phyloP scores from a whole-genome alignment of 2,888 invertebrate genomes.

The Perithous albicinctus region DNA sequence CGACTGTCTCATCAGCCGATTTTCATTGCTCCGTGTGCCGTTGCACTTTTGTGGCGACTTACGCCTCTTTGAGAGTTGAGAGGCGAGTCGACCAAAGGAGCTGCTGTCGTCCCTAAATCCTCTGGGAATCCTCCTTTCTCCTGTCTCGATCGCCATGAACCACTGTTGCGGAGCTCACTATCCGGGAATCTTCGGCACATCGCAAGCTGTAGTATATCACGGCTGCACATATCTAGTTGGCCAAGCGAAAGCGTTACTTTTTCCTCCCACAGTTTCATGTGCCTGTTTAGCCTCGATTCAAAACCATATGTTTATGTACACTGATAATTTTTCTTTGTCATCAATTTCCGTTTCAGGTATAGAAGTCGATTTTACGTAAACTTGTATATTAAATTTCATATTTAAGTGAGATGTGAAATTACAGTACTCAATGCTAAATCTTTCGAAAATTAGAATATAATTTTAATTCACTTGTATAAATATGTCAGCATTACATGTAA shows the following conservation, averaged over 20 bases:
- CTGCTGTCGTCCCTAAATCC: slow-evolving; percentile 70
- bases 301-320: no score
- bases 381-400: no score
- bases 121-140: slow-evolving; percentile 77
- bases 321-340: no score
- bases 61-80: slow-evolving; percentile 11
- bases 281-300: no score
- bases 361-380: no score
- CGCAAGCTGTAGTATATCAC: slow-evolving; percentile 3
- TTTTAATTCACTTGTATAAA: no score
- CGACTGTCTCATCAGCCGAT: slow-evolving; percentile 62
- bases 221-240: slow-evolving; percentile 14
- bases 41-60: slow-evolving; percentile 25
- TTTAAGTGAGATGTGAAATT: no score
- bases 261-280: slow-evolving; percentile 16
- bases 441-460: no score
- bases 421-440: no score
- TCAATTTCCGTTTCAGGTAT: no score
- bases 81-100: slow-evolving; percentile 60
- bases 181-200: slow-evolving; percentile 56
- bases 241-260: slow-evolving; percentile 15
- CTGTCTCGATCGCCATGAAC: slow-evolving; percentile 63
- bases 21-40: slow-evolving; percentile 50
- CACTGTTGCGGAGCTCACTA: slow-evolving; percentile 37
- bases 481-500: no score